These are phyloP conservation scores for Prunella fulvescens DNA, from an alignment of 2,113 vertebrate species.

Conservation along the genomic window DNA sequence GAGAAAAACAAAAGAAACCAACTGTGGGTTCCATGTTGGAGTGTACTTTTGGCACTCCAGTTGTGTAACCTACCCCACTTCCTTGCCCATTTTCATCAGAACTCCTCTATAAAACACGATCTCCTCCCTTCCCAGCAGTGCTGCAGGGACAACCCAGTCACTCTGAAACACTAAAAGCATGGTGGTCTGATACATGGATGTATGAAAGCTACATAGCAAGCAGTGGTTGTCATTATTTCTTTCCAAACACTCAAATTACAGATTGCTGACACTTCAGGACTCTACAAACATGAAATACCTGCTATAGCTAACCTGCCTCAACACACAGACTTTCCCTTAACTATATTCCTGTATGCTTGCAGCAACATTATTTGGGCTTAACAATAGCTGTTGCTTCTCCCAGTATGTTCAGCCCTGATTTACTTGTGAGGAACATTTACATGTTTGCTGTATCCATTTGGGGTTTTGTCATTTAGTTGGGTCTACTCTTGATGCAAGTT, in stretches of 20 bases:
- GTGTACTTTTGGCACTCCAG: fast-evolving
- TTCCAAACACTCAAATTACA: neutral
- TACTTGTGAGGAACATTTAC: neutral
- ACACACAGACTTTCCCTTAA: neutral
- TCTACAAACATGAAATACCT: neutral
- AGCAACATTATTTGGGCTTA: neutral
- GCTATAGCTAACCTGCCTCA: neutral
- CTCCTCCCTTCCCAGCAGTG: neutral
- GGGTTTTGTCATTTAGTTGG: neutral
- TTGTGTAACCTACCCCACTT: fast-evolving
- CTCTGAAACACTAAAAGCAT: neutral
- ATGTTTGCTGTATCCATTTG: neutral
- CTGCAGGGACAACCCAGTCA: neutral
- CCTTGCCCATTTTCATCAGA: neutral
- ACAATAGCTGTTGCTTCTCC: neutral
- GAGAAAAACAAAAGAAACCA: neutral
- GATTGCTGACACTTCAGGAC: neutral
- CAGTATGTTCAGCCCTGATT: neutral
- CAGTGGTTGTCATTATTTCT: neutral
- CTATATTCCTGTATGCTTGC: neutral
- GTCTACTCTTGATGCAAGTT: neutral
- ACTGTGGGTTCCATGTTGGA: neutral
- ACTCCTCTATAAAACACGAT: neutral
- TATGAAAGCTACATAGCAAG: neutral
- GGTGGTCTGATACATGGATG: neutral